phyloP scores from a whole-genome alignment of 2,888 invertebrate species.

The Drosophila affinis region DNA sequence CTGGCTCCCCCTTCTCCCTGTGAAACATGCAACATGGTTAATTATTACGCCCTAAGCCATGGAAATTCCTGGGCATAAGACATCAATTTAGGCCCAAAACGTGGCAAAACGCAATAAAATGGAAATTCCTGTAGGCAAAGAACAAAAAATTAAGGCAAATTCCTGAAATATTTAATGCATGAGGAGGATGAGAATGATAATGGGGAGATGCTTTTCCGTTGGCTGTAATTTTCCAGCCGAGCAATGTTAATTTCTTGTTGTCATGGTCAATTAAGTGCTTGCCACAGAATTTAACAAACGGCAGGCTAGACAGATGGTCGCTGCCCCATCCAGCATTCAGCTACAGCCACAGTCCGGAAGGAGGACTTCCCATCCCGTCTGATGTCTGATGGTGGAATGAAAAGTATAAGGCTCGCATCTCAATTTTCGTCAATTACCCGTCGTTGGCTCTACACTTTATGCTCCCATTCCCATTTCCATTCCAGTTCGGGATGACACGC shows the following conservation, averaged over 20 bases:
- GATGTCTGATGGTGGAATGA: constrained; percentile 25
- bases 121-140: constrained; percentile 49
- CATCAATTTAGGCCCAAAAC: constrained; percentile 34
- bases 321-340: neutral
- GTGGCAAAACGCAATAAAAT: constrained; percentile 50
- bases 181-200: neutral
- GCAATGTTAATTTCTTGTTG: constrained; percentile 75
- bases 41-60: constrained; percentile 39
- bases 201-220: constrained; percentile 2
- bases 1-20: neutral
- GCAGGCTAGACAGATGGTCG: constrained; percentile 31
- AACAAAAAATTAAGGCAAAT: constrained; percentile 24
- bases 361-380: neutral
- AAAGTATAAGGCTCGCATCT: constrained; percentile 60
- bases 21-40: constrained; percentile 13
- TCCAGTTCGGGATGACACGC: constrained; percentile 31
- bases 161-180: constrained; percentile 61
- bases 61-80: constrained; percentile 27
- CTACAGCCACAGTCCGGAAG: neutral
- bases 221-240: constrained; percentile 52
- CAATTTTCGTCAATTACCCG: constrained; percentile 74
- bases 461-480: neutral
- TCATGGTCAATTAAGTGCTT: constrained; percentile 75
- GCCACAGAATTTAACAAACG: constrained; percentile 43
- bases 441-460: constrained; percentile 53